phyloP scores from a whole-genome alignment of 2,113 vertebrate species.

The Corythaeola cristata region DNA sequence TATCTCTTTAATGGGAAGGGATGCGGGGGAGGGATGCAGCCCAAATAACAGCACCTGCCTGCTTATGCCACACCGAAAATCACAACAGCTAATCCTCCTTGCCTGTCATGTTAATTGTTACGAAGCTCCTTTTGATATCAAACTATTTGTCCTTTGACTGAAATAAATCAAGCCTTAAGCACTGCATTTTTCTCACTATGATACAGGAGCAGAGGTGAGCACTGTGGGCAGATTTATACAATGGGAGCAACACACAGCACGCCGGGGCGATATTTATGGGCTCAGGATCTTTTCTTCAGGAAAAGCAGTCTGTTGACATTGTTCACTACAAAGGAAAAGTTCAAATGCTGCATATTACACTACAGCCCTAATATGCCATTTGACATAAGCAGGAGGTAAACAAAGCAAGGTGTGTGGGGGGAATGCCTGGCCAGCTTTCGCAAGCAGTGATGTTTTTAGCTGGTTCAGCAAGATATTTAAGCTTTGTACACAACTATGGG shows the following conservation, averaged over 20 bases:
- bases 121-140: conserved; percentile 59
- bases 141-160: conserved; percentile 69
- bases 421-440: not conserved
- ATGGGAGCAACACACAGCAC: not conserved
- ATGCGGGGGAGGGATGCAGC: conserved; percentile 6
- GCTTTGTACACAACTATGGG: not conserved
- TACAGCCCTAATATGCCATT: not conserved
- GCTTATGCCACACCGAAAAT: conserved; percentile 44
- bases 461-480: not conserved
- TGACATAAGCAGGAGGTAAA: conserved; percentile 17
- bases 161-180: conserved; percentile 70
- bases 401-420: not conserved
- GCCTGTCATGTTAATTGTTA: conserved; percentile 69
- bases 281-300: conserved; percentile 8
- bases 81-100: conserved; percentile 62
- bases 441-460: not conserved
- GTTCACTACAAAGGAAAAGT: conserved; percentile 28
- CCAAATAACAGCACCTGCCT: conserved; percentile 78
- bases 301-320: conserved; percentile 32
- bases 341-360: not conserved
- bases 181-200: conserved; percentile 39
- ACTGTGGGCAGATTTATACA: conserved; percentile 29
- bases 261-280: not conserved
- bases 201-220: conserved; percentile 57
- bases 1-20: conserved; percentile 61